Conservation (phyloP, 1,140 invertebrate genomes). For the Glossosoma conforme region DNA sequence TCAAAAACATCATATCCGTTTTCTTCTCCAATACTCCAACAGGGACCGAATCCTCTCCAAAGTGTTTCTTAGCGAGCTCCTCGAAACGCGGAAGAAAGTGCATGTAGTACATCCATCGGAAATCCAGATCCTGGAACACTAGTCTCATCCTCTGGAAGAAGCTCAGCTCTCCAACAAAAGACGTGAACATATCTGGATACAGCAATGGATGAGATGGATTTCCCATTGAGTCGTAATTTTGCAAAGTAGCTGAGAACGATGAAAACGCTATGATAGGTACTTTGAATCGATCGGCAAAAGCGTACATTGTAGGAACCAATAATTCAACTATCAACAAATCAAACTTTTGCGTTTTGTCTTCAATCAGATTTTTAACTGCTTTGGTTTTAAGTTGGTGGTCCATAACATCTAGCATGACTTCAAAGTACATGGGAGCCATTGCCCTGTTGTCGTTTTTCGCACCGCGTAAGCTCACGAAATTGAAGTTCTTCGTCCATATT, state of each 20-base stretch:
- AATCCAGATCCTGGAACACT: slow-evolving; percentile 29
- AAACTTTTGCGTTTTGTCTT: slow-evolving; percentile 35
- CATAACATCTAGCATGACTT: slow-evolving; percentile 12
- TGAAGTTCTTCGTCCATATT: slow-evolving; percentile 13
- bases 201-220: slow-evolving; percentile 35
- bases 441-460: neutral
- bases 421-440: slow-evolving; percentile 6
- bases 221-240: slow-evolving; percentile 33
- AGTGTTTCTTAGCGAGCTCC: slow-evolving; percentile 31
- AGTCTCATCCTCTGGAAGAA: slow-evolving; percentile 36
- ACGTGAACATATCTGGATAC: slow-evolving; percentile 32
- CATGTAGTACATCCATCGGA: slow-evolving; percentile 18
- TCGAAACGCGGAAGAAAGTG: slow-evolving; percentile 27
- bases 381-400: slow-evolving; percentile 22
- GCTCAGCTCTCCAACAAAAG: slow-evolving; percentile 21
- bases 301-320: slow-evolving; percentile 31
- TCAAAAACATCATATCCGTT: slow-evolving; percentile 35
- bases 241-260: slow-evolving; percentile 29
- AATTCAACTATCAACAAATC: slow-evolving; percentile 38
- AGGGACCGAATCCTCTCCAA: slow-evolving; percentile 32
- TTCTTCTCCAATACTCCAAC: slow-evolving; percentile 30
- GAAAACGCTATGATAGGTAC: slow-evolving; percentile 35
- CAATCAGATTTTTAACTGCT: slow-evolving; percentile 34
- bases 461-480: slow-evolving; percentile 14
- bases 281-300: slow-evolving; percentile 35